phyloP scores from a whole-genome alignment of 2,888 invertebrate genomes.

The Ethmia dodecea region DNA sequence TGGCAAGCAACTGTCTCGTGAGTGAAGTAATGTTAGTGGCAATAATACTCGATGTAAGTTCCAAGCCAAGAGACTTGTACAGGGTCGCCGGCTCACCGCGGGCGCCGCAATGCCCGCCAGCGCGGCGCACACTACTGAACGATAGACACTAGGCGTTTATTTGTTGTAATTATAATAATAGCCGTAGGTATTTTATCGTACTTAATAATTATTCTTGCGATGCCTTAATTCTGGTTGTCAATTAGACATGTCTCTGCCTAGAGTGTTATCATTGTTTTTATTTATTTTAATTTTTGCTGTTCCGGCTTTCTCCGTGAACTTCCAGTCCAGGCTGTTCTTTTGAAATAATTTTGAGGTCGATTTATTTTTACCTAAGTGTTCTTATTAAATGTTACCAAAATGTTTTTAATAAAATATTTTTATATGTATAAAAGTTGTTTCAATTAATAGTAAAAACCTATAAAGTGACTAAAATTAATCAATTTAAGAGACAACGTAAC shows the following conservation, averaged over 20 bases:
- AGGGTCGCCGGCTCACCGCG: conserved; percentile 32
- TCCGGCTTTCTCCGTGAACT: conserved; percentile 77
- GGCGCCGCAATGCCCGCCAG: conserved; percentile 21
- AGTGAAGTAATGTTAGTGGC: conserved; percentile 62
- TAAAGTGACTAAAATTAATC: no score
- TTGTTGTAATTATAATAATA: conserved; percentile 78
- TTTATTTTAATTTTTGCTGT: conserved; percentile 73
- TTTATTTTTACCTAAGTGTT: conserved; percentile 80
- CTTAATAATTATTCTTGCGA: conserved; percentile 79
- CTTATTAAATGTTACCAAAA: conserved; percentile 80
- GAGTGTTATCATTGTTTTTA: conserved; percentile 75
- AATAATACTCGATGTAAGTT: conserved; percentile 72
- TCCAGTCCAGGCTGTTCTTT: conserved; percentile 79
- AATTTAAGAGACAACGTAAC: no score
- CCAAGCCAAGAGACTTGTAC: conserved; percentile 52
- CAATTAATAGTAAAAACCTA: no score
- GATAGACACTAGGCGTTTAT: conserved; percentile 67
- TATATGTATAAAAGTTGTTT: no score
- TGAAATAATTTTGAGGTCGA: conserved; percentile 78
- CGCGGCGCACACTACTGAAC: conserved; percentile 41
- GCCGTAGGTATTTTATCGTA: conserved; percentile 77
- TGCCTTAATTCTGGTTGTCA: conserved; percentile 80
- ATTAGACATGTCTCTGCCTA: conserved; percentile 78
- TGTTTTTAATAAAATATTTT: conserved; percentile 80
- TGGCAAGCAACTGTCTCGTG: conserved; percentile 66